These are phyloP conservation scores for Vanessa tameamea DNA, from an alignment of 1,140 invertebrate species.

Conservation along the genomic window DNA sequence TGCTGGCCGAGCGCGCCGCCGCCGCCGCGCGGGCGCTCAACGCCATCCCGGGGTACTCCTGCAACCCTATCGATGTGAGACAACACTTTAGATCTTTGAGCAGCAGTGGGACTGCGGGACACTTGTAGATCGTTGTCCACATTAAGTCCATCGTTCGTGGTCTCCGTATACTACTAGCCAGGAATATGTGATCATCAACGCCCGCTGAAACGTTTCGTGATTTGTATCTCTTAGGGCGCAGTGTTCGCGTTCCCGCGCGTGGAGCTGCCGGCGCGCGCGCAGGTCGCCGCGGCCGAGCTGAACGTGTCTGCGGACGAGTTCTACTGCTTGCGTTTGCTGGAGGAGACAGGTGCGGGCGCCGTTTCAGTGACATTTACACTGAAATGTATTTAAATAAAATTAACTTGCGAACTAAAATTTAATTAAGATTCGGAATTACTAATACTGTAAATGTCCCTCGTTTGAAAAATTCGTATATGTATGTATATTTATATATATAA, in stretches of 20 bases:
- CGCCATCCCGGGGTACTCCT: constrained; percentile 52
- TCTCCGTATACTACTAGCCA: too few species aligned
- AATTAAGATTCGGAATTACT: neutral
- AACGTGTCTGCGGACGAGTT: constrained; percentile 88
- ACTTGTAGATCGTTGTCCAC: too few species aligned
- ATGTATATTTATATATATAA: too few species aligned
- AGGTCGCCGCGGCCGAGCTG: constrained; percentile 82
- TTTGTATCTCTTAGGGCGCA: constrained; percentile 81
- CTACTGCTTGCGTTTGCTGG: constrained; percentile 91
- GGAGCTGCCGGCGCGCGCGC: constrained; percentile 83
- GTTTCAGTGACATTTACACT: neutral
- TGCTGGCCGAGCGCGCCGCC: constrained; percentile 44
- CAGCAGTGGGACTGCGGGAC: too few species aligned
- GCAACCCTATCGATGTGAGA: constrained; percentile 58
- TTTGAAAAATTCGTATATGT: too few species aligned
- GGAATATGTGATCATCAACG: too few species aligned
- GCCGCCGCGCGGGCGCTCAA: constrained; percentile 47
- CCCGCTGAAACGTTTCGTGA: neutral
- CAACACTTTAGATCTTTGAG: neutral
- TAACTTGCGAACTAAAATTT: neutral
- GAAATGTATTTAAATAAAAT: neutral
- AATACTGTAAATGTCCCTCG: too few species aligned
- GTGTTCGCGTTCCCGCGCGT: constrained; percentile 94
- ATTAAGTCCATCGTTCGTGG: too few species aligned
- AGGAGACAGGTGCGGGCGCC: constrained; percentile 84